phyloP scores from a whole-genome alignment of 2,888 invertebrate species.

The Cactoblastis cactorum region DNA sequence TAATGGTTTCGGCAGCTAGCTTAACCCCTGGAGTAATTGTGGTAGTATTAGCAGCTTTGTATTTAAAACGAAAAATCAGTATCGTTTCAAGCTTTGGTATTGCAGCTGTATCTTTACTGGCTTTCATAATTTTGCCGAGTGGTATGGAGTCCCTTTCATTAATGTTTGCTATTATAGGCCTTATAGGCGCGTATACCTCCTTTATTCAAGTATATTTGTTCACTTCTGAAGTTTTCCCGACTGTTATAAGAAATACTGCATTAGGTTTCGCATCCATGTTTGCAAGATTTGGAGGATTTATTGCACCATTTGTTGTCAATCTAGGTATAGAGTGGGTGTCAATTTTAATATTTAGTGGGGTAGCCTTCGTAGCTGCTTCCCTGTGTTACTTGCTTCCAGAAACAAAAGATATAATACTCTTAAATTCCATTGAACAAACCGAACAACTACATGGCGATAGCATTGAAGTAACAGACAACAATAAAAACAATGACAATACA shows the following conservation, averaged over 20 bases:
- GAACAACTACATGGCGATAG: not conserved
- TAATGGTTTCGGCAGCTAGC: conserved; percentile 82
- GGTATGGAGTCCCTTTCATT: conserved; percentile 68
- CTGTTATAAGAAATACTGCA: conserved; percentile 87
- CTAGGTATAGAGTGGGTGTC: conserved; percentile 63
- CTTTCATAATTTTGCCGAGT: conserved; percentile 54
- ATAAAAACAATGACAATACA: not conserved
- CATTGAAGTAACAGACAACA: not conserved
- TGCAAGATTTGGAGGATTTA: conserved; percentile 83
- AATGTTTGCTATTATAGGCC: conserved; percentile 85
- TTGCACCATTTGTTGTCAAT: conserved; percentile 84
- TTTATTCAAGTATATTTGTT: conserved; percentile 85
- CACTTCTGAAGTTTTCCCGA: conserved; percentile 89
- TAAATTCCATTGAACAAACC: conserved; percentile 58
- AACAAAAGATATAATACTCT: conserved; percentile 55
- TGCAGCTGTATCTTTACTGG: conserved; percentile 48
- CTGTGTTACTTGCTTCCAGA: conserved; percentile 61
- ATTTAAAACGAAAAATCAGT: conserved; percentile 51
- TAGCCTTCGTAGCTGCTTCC: conserved; percentile 52
- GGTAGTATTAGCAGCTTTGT: conserved; percentile 45
- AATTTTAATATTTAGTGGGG: conserved; percentile 52
- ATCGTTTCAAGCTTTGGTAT: conserved; percentile 45
- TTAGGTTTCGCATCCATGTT: conserved; percentile 85
- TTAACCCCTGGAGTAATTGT: conserved; percentile 47
- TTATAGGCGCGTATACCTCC: conserved; percentile 85